Evolutionary conservation across 2,797 vertebrate genomes (phyloP), one percentile per base, ranked within the genome.

Genomic region (Liasis olivaceus): DNA sequence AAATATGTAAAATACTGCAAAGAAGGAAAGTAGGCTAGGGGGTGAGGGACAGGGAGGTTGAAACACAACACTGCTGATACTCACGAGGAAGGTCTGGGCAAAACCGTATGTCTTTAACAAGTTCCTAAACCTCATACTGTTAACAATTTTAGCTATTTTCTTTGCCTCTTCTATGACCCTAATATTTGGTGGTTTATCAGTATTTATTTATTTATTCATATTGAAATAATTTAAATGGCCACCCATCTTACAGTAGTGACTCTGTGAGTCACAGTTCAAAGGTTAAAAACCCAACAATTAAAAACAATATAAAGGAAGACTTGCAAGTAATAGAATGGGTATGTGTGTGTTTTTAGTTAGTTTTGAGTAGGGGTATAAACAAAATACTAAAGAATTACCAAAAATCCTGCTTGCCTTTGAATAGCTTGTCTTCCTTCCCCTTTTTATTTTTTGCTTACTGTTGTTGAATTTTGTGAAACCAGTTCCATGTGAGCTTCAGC

Each of bases 401-500:
- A 47, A 24, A 77, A 9, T 72, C 69, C 31, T 81, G 9, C 4
- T 47, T 77, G 69, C 6, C n/a, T 15, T 72, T 72, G 66, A 36
- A 36, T 72, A 72, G 66, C n/a, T 77, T 81, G 36, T 47, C 72
- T 81, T 47, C 72, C 72, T 47, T 42, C 36, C 72, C 20, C 8
- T 20, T 81, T 81, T 81, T 24, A 47, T 93, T 94, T 89, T 91
- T 77, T 91, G 81, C 24, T 94, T 81, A 42, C 2, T n/a, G 17
- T 11, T 92, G 94, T 94, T 95, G 81, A 94, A 86, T 94, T 92
- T 89, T 88, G 66, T 87, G 60, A 95, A 89, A 95, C 11, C 36
- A 95, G 36, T 91, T 97, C 94, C 93, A 94, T 72, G 0, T 84
- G 72, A 96, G 69, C 90, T 97, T 92, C 28, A 94, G 63, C 54